Evolutionary conservation across 2,113 vertebrate genomes (phyloP), one percentile per base, ranked within the genome.

Genomic region (Chloropsis cyanopogon): DNA sequence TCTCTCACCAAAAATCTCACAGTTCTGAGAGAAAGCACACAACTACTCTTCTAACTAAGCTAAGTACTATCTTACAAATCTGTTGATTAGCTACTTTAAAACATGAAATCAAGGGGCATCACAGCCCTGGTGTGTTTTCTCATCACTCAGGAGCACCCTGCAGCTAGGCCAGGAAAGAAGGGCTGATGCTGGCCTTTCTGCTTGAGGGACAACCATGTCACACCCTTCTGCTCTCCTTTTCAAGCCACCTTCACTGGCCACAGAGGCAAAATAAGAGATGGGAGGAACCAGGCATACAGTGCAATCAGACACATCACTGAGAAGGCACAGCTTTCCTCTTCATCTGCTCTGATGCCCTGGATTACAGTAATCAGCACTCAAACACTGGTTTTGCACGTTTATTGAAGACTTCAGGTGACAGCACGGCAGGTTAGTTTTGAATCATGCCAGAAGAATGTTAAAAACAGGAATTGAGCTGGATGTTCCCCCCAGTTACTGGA

Each of bases 331-430:
- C 21, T 77, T 72, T 68, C 65, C 61, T 76, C 61, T 72, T 69
- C 79, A 66, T 37, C 49, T 64, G 37, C 20, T 64, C 59, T 49
- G 35, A 49, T 4, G 2, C 54, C 52, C 90, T 50, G 54, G 44
- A 41, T 73, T 86, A 83, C 35, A 61, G 88, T 28, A 88, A 88
- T 64, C 79, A 95, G 68, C 79, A 97, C 54, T 81, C 92, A 71
- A 70, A 92, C 69, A 53, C 37, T 57, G 76, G 49, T 84, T 93
- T 86, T 88, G 68, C 44, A 82, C 47, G 53, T 96, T 96, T 97
- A 97, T 96, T 97, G 88, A 84, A 75, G 49, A 39, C 28, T 86
- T 81, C 56, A 82, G 85, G 82, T 90, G 86, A 94, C 44, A 75
- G 75, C 71, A 24, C 72, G 83, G 92, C 60, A 92, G 64, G 76